Conservation (phyloP, 2,888 invertebrate genomes). For the Cyrtodaria siliqua region DNA sequence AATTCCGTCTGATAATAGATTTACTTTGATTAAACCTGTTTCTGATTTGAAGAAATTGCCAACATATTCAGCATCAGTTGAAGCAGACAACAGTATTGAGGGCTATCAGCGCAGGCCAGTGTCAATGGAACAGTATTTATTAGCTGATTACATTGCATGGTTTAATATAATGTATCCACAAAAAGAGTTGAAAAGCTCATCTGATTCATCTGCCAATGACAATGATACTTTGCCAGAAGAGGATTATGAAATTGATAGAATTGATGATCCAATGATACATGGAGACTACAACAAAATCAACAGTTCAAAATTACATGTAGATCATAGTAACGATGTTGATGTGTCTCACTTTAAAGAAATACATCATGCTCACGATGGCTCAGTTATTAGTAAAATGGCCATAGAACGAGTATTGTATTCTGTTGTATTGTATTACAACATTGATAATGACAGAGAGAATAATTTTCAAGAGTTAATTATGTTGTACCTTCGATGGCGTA, state of each 20-base stretch:
- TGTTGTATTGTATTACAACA: constrained; percentile 1
- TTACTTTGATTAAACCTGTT: constrained; percentile 38
- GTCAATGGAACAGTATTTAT: constrained; percentile 33
- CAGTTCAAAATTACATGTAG: neutral
- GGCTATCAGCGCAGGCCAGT: constrained; percentile 11
- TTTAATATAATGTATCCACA: neutral
- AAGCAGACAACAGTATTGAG: constrained; percentile 20
- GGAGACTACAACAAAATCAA: neutral
- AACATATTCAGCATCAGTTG: constrained; percentile 38
- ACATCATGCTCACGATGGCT: neutral
- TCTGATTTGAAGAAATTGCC: constrained; percentile 35
- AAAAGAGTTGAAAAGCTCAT: neutral
- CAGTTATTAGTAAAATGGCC: neutral
- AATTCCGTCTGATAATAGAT: constrained; percentile 20
- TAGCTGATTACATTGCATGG: constrained; percentile 25
- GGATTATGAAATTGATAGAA: neutral
- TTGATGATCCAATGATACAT: neutral
- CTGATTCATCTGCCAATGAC: neutral
- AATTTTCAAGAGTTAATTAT: constrained; percentile 57
- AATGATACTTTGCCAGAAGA: neutral
- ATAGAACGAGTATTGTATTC: neutral
- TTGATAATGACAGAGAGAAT: constrained; percentile 60
- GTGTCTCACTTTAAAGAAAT: neutral
- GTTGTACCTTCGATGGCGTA: constrained; percentile 74
- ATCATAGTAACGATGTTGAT: neutral